phyloP scores from a whole-genome alignment of 2,888 invertebrate genomes.

The Mimumesa dahlbomi region DNA sequence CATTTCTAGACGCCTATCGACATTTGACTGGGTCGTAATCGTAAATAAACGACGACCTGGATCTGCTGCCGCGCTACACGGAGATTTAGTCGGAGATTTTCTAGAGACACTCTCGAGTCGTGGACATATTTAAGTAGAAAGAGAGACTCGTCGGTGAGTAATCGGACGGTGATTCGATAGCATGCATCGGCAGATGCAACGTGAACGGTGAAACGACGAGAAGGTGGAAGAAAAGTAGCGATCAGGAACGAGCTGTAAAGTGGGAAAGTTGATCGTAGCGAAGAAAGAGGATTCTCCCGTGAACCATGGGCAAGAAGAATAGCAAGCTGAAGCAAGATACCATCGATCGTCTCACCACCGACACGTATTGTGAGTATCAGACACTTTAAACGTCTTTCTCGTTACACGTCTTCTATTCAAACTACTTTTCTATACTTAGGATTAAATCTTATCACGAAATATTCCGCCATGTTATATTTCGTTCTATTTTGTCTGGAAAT shows the following conservation, averaged over 20 bases:
- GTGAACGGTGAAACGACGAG: constrained; percentile 38
- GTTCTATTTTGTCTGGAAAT: too few species aligned
- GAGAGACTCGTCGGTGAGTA: background rate
- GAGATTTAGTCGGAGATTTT: too few species aligned
- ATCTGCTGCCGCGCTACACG: too few species aligned
- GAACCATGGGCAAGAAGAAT: constrained; percentile 96
- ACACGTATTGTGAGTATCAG: constrained; percentile 95
- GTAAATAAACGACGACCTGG: too few species aligned
- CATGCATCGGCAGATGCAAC: constrained; percentile 19
- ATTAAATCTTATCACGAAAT: too few species aligned
- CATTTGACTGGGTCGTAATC: constrained; percentile 15
- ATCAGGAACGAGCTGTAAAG: background rate
- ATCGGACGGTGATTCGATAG: background rate
- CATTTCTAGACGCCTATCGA: constrained; percentile 37
- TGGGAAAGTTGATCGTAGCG: constrained; percentile 12
- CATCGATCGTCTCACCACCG: constrained; percentile 93
- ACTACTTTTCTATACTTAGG: too few species aligned
- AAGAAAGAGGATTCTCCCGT: constrained; percentile 3
- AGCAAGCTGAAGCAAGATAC: constrained; percentile 98
- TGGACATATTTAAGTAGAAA: too few species aligned
- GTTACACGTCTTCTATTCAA: too few species aligned
- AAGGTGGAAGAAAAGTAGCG: background rate
- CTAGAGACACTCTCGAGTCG: too few species aligned
- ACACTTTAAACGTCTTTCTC: too few species aligned
- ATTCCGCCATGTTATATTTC: too few species aligned